Evolutionary conservation across 2,797 vertebrate species (phyloP).

Genomic region (Centropyge bicolor): DNA sequence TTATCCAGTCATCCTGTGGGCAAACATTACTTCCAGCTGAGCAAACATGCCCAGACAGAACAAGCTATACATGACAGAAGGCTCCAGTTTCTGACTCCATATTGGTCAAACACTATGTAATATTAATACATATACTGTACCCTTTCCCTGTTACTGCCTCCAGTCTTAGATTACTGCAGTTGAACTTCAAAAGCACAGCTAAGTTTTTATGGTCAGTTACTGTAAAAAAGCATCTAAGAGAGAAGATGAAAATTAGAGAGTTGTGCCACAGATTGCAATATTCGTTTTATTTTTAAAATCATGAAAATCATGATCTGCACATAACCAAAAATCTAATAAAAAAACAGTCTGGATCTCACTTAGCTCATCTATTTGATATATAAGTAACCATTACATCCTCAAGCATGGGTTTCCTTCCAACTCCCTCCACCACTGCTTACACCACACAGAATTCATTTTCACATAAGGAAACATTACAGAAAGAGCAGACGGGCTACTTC

Average conservation of each 20-base stretch:
- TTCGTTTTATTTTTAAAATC: constrained; percentile 2
- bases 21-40: constrained; percentile 85
- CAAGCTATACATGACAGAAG: constrained; percentile 71
- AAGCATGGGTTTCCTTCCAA: neutral
- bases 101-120: constrained; percentile 60
- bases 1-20: constrained; percentile 78
- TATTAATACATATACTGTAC: constrained; percentile 46
- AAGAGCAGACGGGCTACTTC: neutral
- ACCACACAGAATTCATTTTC: neutral
- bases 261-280: neutral
- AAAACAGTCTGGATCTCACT: neutral
- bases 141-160: constrained; percentile 23
- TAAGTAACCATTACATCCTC: neutral
- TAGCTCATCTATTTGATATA: neutral
- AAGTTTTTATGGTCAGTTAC: neutral
- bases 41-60: constrained; percentile 80
- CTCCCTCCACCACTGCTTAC: neutral
- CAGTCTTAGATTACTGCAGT: neutral
- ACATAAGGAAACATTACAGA: neutral
- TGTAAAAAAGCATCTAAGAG: neutral
- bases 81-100: constrained; percentile 69
- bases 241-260: neutral
- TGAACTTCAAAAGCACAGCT: constrained; percentile 17
- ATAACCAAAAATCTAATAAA: neutral
- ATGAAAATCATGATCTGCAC: neutral